Conservation (phyloP, 53 echinoderm and acorn worm genomes). For the Crossaster papposus region DNA sequence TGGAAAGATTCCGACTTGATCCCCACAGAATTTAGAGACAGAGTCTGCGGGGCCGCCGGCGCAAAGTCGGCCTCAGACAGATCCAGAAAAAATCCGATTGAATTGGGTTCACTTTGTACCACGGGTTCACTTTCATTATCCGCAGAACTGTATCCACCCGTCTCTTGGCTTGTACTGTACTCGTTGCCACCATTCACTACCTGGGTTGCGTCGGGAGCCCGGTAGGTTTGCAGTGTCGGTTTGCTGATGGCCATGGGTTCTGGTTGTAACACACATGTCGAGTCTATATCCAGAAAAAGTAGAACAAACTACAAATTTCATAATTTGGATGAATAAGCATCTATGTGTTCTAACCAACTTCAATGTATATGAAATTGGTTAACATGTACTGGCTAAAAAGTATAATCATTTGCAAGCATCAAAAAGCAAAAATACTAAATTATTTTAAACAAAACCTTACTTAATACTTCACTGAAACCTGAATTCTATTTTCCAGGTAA, state of each 20-base stretch:
- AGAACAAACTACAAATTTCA: not conserved
- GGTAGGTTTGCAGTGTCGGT: constrained; percentile 7
- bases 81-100: constrained; percentile 77
- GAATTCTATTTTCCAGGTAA: too few species aligned
- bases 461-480: too few species aligned
- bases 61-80: constrained; percentile 98
- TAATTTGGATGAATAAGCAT: not conserved
- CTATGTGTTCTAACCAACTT: too few species aligned
- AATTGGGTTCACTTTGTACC: not conserved
- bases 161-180: not conserved
- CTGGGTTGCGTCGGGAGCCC: not conserved
- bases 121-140: not conserved
- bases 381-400: too few species aligned
- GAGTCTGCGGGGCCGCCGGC: constrained; percentile 71
- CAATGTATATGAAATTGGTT: too few species aligned
- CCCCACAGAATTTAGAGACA: constrained; percentile 39
- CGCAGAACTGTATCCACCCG: not conserved
- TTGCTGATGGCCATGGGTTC: not conserved
- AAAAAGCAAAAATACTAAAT: too few species aligned
- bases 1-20: not conserved
- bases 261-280: constrained; percentile 42
- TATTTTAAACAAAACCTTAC: too few species aligned
- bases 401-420: too few species aligned
- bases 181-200: constrained; percentile 20
- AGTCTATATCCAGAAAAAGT: not conserved